Conservation (phyloP, 1,140 invertebrate species). For the Sarcophaga bullata region DNA sequence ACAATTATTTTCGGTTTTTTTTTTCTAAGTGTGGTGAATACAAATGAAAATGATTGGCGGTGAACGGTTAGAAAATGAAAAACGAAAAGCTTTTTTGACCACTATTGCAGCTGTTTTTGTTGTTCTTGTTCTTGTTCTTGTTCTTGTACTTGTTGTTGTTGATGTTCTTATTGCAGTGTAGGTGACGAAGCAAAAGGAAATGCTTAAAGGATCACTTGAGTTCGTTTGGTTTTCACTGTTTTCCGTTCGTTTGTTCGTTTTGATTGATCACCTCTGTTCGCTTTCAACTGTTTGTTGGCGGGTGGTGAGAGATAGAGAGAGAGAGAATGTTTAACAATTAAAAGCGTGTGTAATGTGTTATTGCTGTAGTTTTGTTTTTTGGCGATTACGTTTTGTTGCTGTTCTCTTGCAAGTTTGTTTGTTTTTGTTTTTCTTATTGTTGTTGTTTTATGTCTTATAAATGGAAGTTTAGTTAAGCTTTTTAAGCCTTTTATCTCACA, state of each 20-base stretch:
- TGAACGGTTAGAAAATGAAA: not conserved
- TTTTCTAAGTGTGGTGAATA: not conserved
- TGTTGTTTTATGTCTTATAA: not conserved
- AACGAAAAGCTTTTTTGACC: not conserved
- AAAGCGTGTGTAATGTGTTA: not conserved
- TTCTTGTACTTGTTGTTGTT: not conserved
- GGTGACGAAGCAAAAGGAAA: no score
- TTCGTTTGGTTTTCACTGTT: not conserved
- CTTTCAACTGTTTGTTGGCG: no score
- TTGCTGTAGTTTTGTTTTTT: not conserved
- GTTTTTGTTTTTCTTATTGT: no score
- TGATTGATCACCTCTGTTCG: not conserved
- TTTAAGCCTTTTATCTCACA: constrained; percentile 22
- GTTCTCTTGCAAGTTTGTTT: no score
- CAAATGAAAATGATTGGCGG: not conserved
- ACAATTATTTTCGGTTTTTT: no score
- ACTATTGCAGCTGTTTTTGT: no score
- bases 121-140: not conserved
- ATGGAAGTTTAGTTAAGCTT: constrained; percentile 4
- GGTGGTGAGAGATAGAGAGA: no score
- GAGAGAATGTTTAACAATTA: no score
- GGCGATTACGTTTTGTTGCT: no score
- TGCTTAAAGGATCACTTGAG: no score
- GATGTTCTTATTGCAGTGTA: not conserved
- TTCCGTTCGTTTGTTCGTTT: not conserved